A percentile compares a stretch with the other conserved stretches of the same genome.
Conservation (phyloP, 1,140 invertebrate genomes). For the Solen grandis region DNA sequence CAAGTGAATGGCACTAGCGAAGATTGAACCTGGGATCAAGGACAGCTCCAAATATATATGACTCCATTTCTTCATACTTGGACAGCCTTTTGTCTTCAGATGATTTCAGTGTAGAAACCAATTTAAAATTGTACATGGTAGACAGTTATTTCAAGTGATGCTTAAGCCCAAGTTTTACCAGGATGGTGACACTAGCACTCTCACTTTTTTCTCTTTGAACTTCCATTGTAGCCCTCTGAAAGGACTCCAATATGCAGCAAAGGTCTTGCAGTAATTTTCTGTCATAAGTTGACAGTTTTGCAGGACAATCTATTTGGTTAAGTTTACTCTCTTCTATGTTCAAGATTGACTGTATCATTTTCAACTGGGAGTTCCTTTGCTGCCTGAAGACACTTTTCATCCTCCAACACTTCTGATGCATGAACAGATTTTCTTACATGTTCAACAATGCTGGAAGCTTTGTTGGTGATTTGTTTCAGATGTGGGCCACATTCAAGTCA, state of each 20-base stretch:
- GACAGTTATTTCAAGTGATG: conserved; percentile 16
- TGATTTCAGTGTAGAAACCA: conserved; percentile 4
- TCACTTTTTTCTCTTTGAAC: conserved; percentile 32
- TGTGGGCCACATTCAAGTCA: neutral
- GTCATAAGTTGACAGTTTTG: neutral
- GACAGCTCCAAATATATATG: conserved; percentile 20
- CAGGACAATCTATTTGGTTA: neutral
- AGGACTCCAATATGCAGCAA: conserved; percentile 34
- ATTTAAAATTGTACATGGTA: conserved; percentile 25
- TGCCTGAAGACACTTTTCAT: conserved; percentile 5
- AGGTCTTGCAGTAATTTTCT: too few relatives aligned
- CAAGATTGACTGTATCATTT: conserved; percentile 14
- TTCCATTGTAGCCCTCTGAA: conserved; percentile 36
- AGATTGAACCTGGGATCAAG: conserved; percentile 51
- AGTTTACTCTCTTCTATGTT: neutral
- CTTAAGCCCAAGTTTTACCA: conserved; percentile 18
- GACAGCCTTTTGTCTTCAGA: conserved; percentile 18
- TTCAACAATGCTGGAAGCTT: conserved; percentile 8
- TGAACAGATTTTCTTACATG: conserved; percentile 18
- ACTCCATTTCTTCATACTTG: neutral
- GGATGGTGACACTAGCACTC: conserved; percentile 30
- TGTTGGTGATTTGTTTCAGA: neutral
- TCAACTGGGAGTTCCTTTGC: conserved; percentile 28
- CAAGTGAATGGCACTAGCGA: conserved; percentile 2
- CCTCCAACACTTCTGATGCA: conserved; percentile 4